Evolutionary conservation across 2,888 invertebrate genomes (phyloP).

Genomic region (Drosophila borborema): DNA sequence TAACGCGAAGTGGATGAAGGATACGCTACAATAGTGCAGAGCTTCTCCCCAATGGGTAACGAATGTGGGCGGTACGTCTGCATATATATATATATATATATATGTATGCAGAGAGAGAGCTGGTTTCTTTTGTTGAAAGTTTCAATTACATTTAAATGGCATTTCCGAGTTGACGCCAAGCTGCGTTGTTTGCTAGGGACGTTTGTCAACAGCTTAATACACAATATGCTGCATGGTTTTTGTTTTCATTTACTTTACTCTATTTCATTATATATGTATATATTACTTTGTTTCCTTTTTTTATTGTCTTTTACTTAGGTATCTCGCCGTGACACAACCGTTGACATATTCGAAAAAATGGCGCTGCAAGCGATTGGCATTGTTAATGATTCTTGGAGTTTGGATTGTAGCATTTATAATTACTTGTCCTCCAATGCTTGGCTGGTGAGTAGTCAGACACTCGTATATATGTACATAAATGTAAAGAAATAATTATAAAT

Average conservation of each 20-base stretch:
- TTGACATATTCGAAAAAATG: conserved; percentile 95
- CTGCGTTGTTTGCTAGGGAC: conserved; percentile 45
- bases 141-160: conserved; percentile 82
- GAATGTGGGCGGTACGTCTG: conserved; percentile 30
- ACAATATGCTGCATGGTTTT: conserved; percentile 64
- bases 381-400: conserved; percentile 95
- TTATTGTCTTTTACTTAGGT: conserved; percentile 85
- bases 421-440: conserved; percentile 97
- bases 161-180: conserved; percentile 66
- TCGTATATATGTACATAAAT: background rate
- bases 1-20: conserved; percentile 8
- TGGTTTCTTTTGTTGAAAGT: conserved; percentile 72
- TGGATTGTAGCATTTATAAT: conserved; percentile 96
- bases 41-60: background rate
- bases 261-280: conserved; percentile 10
- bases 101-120: background rate
- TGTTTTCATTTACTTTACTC: conserved; percentile 63
- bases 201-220: conserved; percentile 69
- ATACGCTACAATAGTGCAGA: conserved; percentile 38
- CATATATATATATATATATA: background rate
- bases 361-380: conserved; percentile 93
- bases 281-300: conserved; percentile 4
- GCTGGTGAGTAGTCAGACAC: conserved; percentile 88
- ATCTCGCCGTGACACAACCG: conserved; percentile 97
- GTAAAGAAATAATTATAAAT: too few relatives aligned